phyloP scores from a whole-genome alignment of 1,140 invertebrate genomes.

The Achatina immaculata region DNA sequence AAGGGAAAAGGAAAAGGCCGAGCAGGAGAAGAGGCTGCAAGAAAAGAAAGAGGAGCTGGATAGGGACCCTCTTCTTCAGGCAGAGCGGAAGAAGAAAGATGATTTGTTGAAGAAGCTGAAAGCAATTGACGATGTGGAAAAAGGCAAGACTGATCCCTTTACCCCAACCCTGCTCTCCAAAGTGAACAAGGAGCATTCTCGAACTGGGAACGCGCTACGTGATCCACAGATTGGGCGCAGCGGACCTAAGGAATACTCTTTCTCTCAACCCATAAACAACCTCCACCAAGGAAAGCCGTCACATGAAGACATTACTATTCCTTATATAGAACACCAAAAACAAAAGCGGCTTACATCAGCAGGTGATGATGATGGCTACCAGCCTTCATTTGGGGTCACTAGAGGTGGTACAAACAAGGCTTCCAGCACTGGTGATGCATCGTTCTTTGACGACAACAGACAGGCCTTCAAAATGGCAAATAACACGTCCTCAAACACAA shows the following conservation, averaged over 20 bases:
- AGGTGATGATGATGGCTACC: constrained; percentile 50
- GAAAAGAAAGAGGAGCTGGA: constrained; percentile 52
- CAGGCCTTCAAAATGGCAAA: constrained; percentile 18
- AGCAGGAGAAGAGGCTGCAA: constrained; percentile 42
- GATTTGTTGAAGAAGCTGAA: constrained; percentile 52
- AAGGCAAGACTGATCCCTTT: constrained; percentile 7
- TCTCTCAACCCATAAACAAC: constrained; percentile 59
- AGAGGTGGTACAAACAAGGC: background rate
- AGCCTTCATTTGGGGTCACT: constrained; percentile 54
- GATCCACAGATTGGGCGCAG: background rate
- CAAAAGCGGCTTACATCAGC: constrained; percentile 38
- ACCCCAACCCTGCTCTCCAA: background rate
- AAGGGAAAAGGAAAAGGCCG: constrained; percentile 44
- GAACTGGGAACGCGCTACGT: background rate
- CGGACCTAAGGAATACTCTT: constrained; percentile 47
- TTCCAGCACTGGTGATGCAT: constrained; percentile 2
- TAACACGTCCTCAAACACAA: background rate
- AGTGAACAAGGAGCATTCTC: background rate
- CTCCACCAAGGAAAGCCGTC: constrained; percentile 62
- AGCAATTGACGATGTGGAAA: constrained; percentile 46
- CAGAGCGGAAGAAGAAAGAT: constrained; percentile 62
- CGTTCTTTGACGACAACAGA: constrained; percentile 28
- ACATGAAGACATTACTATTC: constrained; percentile 54
- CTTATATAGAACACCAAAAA: constrained; percentile 51
- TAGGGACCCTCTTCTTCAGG: constrained; percentile 50